phyloP scores from a whole-genome alignment of 2,797 vertebrate species.

The Gymnothorax reevesii region DNA sequence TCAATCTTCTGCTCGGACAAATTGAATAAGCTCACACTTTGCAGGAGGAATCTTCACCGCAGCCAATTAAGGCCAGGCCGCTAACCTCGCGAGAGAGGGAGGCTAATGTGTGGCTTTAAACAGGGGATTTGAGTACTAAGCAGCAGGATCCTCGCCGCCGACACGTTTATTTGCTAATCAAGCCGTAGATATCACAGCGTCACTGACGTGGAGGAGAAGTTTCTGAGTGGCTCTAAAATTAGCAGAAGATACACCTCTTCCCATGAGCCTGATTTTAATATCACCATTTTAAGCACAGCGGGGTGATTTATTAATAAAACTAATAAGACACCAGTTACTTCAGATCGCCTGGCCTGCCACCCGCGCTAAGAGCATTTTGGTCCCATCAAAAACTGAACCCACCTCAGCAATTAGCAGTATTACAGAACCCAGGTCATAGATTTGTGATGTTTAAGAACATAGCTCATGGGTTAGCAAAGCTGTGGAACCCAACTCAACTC shows the following conservation, averaged over 20 bases:
- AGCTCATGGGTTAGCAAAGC: too few relatives aligned
- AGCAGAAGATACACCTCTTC: not conserved
- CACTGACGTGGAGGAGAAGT: slow-evolving; percentile 8
- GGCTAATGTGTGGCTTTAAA: slow-evolving; percentile 29
- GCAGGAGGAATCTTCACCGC: slow-evolving; percentile 61
- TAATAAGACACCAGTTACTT: not conserved
- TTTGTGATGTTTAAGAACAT: too few relatives aligned
- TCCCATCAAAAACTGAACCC: too few relatives aligned
- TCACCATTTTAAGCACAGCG: too few relatives aligned
- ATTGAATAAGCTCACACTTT: slow-evolving; percentile 68
- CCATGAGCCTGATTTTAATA: too few relatives aligned
- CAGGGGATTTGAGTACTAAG: slow-evolving; percentile 40
- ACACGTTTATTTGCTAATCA: slow-evolving; percentile 33
- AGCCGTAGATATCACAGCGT: not conserved
- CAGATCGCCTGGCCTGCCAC: too few relatives aligned
- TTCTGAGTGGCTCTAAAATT: not conserved
- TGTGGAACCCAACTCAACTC: too few relatives aligned
- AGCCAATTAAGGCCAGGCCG: slow-evolving; percentile 54
- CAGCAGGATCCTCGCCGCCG: slow-evolving; percentile 23
- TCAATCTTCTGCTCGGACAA: slow-evolving; percentile 59
- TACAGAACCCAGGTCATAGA: too few relatives aligned
- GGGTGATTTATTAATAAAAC: too few relatives aligned
- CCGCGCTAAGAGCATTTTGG: too few relatives aligned
- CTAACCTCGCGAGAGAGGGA: slow-evolving; percentile 38
- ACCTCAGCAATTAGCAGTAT: too few relatives aligned